Conservation (phyloP, 2,113 vertebrate genomes). For the Balaeniceps rex region DNA sequence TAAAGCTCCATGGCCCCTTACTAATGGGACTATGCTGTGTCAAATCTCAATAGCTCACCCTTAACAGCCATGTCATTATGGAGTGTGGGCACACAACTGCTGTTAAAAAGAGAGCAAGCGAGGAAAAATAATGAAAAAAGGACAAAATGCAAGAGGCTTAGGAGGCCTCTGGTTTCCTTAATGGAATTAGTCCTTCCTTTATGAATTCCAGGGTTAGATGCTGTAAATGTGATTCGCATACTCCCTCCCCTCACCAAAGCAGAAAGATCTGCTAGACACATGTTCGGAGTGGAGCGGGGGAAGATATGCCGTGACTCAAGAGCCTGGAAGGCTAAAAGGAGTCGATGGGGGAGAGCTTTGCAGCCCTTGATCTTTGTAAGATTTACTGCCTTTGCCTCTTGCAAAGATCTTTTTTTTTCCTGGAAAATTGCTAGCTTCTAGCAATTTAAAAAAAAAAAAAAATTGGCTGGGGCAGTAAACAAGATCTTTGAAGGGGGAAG, state of each 20-base stretch:
- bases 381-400: slow-evolving; percentile 77
- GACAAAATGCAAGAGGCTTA: slow-evolving; percentile 15
- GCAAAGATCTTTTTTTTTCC: slow-evolving; percentile 59
- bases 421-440: slow-evolving; percentile 75
- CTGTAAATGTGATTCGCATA: slow-evolving; percentile 69
- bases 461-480: slow-evolving; percentile 70
- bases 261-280: slow-evolving; percentile 73
- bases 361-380: slow-evolving; percentile 66
- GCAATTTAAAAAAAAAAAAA: slow-evolving; percentile 52
- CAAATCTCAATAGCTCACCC: slow-evolving; percentile 59
- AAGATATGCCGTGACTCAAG: slow-evolving; percentile 67
- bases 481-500: slow-evolving; percentile 76
- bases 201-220: slow-evolving; percentile 74
- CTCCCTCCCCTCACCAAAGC: slow-evolving; percentile 15
- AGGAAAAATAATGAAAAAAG: slow-evolving; percentile 19
- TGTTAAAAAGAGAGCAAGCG: background rate
- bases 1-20: background rate
- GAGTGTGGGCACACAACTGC: slow-evolving; percentile 53
- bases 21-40: background rate
- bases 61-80: slow-evolving; percentile 59
- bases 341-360: slow-evolving; percentile 54
- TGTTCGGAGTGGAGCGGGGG: slow-evolving; percentile 56
- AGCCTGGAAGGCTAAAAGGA: slow-evolving; percentile 64
- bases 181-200: slow-evolving; percentile 71
- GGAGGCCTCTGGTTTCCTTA: slow-evolving; percentile 55